Conservation (phyloP, 2,113 vertebrate species). For the mouse (Mus musculus) region GRCm39 chr5:107561001-107561500, state of each 20-base stretch:
- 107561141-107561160: not conserved
- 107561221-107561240: not conserved
- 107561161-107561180: not conserved
- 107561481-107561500: slow-evolving; percentile 93
- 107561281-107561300: not conserved
- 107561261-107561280: not conserved
- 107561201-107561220: not conserved
- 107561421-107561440: slow-evolving; percentile 97
- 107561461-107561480: slow-evolving; percentile 97
- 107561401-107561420: slow-evolving; percentile 97
- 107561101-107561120: not conserved
- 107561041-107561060: slow-evolving; percentile 81
- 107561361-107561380: slow-evolving; percentile 98
- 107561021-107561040: slow-evolving; percentile 98
- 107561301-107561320: not conserved
- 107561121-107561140: not conserved
- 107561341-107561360: slow-evolving; percentile 78
- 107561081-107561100: not conserved
- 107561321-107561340: slow-evolving; percentile 48
- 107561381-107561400: slow-evolving; percentile 98
- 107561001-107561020: slow-evolving; percentile 95
- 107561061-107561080: not conserved
- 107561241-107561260: not conserved
- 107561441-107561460: slow-evolving; percentile 97
- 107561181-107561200: not conserved